Conservation (phyloP, 2,888 invertebrate genomes). For the Chrysotoxum bicinctum region DNA sequence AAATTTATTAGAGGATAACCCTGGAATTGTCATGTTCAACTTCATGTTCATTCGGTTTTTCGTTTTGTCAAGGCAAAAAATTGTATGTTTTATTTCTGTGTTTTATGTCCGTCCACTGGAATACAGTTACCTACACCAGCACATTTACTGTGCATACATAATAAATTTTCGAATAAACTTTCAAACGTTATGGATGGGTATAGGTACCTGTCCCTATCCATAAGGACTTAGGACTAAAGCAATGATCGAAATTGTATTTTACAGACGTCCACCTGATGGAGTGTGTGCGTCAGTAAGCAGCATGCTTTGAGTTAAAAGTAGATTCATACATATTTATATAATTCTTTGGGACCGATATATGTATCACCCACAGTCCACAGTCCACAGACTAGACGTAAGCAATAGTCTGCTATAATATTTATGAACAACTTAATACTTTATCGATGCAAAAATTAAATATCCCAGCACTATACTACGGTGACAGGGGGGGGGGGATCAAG, state of each 20-base stretch:
- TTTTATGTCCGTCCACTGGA: constrained; percentile 6
- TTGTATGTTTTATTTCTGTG: not conserved
- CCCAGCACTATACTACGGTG: not conserved
- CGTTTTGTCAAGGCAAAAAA: not conserved
- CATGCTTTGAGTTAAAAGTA: constrained; percentile 15
- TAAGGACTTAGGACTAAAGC: not conserved
- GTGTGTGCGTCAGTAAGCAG: not conserved
- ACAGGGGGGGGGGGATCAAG: not conserved
- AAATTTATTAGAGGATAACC: constrained; percentile 14
- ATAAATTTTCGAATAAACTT: constrained; percentile 61
- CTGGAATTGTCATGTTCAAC: constrained; percentile 15
- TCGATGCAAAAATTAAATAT: constrained; percentile 60
- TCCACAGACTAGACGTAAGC: constrained; percentile 41
- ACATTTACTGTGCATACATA: constrained; percentile 25
- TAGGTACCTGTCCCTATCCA: not conserved
- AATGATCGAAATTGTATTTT: constrained; percentile 17
- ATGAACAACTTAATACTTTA: constrained; percentile 71
- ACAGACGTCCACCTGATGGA: constrained; percentile 28
- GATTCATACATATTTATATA: constrained; percentile 8
- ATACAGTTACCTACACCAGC: not conserved
- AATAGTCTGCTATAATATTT: constrained; percentile 63
- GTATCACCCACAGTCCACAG: constrained; percentile 29
- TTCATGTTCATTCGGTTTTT: not conserved
- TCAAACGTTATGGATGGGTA: constrained; percentile 42
- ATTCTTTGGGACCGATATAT: constrained; percentile 8